phyloP scores from a whole-genome alignment of 2,113 vertebrate species.

The Rhombomys opimus region DNA sequence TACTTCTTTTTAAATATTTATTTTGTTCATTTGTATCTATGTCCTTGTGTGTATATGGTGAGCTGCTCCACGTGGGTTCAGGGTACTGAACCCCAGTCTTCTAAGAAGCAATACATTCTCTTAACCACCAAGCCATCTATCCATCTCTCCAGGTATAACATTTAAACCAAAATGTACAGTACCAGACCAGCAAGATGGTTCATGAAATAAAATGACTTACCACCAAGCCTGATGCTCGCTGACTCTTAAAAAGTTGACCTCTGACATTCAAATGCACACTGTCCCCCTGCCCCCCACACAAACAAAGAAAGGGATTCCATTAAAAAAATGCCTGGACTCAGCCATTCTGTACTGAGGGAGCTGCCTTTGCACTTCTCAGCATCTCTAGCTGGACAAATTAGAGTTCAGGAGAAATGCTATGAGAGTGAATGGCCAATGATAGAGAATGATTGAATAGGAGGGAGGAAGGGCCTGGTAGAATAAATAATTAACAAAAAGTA shows the following conservation, averaged over 20 bases:
- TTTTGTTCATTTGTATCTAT: neutral
- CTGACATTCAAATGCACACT: neutral
- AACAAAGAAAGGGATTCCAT: neutral
- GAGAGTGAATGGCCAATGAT: neutral
- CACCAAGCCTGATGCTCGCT: neutral
- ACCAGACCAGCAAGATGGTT: neutral
- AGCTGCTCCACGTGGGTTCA: neutral
- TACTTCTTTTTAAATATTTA: neutral
- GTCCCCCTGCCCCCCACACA: neutral
- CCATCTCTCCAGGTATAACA: neutral
- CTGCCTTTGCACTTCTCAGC: neutral
- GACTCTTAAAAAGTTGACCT: neutral
- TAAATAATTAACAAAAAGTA: neutral
- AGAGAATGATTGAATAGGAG: neutral
- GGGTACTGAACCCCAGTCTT: neutral
- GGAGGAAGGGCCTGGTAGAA: neutral
- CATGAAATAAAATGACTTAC: neutral
- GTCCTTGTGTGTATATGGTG: neutral
- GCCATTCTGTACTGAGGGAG: neutral
- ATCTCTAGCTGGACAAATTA: neutral
- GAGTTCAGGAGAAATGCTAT: neutral
- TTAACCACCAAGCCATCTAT: neutral
- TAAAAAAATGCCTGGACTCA: neutral
- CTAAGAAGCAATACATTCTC: neutral
- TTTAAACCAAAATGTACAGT: neutral